Conservation (phyloP, 2,888 invertebrate genomes). For the Erynnis tages region DNA sequence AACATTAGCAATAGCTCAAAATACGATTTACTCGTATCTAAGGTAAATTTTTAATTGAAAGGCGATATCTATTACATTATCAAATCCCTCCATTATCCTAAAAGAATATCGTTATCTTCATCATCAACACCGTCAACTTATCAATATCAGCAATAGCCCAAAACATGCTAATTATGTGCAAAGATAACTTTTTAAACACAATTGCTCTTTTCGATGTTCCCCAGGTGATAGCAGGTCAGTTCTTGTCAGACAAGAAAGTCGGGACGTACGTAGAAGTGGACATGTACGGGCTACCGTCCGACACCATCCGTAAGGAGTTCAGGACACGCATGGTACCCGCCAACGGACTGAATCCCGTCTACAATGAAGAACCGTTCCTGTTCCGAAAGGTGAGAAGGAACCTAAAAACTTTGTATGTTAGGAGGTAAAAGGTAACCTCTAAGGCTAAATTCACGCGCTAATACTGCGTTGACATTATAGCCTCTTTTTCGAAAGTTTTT, state of each 20-base stretch:
- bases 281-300: conserved; percentile 97
- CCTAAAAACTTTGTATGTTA: no score
- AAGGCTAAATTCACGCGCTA: no score
- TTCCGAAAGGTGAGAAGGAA: conserved; percentile 90
- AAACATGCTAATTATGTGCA: no score
- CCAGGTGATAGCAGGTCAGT: conserved; percentile 98
- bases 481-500: no score
- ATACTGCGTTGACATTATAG: no score
- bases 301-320: conserved; percentile 99
- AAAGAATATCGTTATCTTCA: not conserved
- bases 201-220: not conserved
- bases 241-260: conserved; percentile 98
- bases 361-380: conserved; percentile 98
- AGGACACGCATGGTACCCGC: conserved; percentile 97
- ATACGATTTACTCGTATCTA: no score
- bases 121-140: not conserved
- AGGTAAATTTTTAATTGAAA: no score
- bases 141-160: not conserved
- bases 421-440: no score
- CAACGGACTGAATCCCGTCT: conserved; percentile 99
- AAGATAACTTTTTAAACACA: not conserved
- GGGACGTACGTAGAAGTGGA: conserved; percentile 99
- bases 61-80: no score
- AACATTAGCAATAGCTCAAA: not conserved
- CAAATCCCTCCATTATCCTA: not conserved